Conservation (phyloP, 23 tunicate genomes). For the Trididemnum nubilum region DNA sequence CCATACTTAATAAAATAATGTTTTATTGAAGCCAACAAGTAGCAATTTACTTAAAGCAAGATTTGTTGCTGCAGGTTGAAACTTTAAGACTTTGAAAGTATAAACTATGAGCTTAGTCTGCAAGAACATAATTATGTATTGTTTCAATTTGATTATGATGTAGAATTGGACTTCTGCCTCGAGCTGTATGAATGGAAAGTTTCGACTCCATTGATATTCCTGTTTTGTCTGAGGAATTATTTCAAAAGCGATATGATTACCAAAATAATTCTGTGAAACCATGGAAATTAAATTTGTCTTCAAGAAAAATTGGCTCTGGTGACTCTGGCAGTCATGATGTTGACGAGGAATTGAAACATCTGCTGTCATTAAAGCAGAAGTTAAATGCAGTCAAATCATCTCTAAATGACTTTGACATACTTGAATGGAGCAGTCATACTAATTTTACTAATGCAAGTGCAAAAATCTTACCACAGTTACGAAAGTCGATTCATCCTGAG, state of each 20-base stretch:
- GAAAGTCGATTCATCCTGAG: slow-evolving; percentile 66
- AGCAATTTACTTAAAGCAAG: too few relatives aligned
- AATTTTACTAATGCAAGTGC: slow-evolving; percentile 63
- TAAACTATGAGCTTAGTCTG: too few relatives aligned
- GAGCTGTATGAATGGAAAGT: slow-evolving; percentile 26
- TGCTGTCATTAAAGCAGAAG: slow-evolving; percentile 21
- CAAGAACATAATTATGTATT: too few relatives aligned
- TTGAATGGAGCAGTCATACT: slow-evolving; percentile 78
- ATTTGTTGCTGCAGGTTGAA: too few relatives aligned
- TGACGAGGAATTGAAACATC: not conserved
- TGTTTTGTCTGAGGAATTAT: slow-evolving; percentile 7
- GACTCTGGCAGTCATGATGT: not conserved
- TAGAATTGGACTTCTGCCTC: too few relatives aligned
- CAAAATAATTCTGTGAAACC: not conserved
- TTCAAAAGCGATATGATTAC: slow-evolving; percentile 29
- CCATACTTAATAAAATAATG: too few relatives aligned
- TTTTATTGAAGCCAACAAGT: too few relatives aligned
- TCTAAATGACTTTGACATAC: slow-evolving; percentile 68
- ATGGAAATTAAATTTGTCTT: not conserved
- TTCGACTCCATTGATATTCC: not conserved
- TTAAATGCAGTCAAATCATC: slow-evolving; percentile 68
- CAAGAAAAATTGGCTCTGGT: not conserved
- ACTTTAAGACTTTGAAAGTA: too few relatives aligned
- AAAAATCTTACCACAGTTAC: slow-evolving; percentile 22
- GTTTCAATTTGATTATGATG: too few relatives aligned